These are phyloP conservation scores for Neuroscelio doddi DNA, from an alignment of 2,888 invertebrate genomes.

Conservation along the genomic window DNA sequence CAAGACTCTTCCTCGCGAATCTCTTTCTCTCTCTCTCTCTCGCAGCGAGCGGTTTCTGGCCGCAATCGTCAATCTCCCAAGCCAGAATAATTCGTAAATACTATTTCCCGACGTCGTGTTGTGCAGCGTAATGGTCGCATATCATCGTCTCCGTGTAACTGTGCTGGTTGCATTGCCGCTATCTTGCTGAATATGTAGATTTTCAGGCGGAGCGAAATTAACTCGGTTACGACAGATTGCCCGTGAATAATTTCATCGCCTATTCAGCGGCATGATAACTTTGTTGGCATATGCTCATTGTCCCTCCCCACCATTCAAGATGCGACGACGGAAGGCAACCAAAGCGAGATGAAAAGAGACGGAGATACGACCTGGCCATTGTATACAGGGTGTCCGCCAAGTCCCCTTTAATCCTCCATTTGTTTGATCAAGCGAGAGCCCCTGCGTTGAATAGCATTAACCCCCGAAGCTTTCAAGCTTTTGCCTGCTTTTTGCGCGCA, in stretches of 20 bases:
- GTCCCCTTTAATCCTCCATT: conserved; percentile 54
- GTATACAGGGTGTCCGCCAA: conserved; percentile 40
- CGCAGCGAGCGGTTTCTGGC: conserved; percentile 3
- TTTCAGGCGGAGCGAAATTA: conserved; percentile 57
- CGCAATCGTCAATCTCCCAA: conserved; percentile 17
- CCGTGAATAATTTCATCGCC: conserved; percentile 68
- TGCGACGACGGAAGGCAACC: conserved; percentile 30
- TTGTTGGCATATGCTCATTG: conserved; percentile 66
- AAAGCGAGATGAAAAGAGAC: conserved; percentile 15
- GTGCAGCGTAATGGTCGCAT: conserved; percentile 42
- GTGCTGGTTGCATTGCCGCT: conserved; percentile 24
- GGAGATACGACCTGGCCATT: conserved; percentile 21
- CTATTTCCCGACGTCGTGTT: conserved; percentile 7
- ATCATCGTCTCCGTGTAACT: conserved; percentile 42
- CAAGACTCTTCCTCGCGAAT: conserved; percentile 7
- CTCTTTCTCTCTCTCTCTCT: not conserved
- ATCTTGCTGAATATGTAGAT: conserved; percentile 52
- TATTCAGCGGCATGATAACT: conserved; percentile 65
- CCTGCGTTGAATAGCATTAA: conserved; percentile 51
- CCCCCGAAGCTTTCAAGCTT: conserved; percentile 48
- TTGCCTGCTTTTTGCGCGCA: conserved; percentile 46
- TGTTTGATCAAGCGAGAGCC: conserved; percentile 58
- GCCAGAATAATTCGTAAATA: conserved; percentile 27
- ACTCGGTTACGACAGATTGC: conserved; percentile 68
- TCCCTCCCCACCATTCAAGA: conserved; percentile 50